Percentiles rank a stretch among this genome's conserved stretches.
These are phyloP conservation scores for Synergus itoensis DNA, from an alignment of 2,888 invertebrate genomes.

Conservation along the genomic window DNA sequence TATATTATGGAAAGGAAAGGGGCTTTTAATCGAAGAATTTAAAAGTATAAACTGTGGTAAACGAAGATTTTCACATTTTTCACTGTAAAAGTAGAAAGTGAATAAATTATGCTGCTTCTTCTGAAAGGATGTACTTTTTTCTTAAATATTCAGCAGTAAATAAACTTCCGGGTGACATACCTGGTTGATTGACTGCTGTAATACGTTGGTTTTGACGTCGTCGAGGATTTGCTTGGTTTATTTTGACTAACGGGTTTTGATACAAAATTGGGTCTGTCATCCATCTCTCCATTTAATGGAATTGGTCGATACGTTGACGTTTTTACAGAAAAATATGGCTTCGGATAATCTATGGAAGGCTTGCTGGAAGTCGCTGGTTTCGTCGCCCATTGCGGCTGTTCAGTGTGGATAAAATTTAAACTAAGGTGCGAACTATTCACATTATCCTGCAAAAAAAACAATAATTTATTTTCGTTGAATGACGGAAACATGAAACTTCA, in stretches of 20 bases:
- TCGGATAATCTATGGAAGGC: conserved; percentile 66
- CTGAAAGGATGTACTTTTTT: no score
- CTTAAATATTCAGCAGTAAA: not conserved
- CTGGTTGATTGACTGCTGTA: conserved; percentile 67
- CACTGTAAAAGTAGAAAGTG: not conserved
- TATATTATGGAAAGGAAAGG: no score
- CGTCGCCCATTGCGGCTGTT: conserved; percentile 72
- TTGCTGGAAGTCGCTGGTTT: conserved; percentile 65
- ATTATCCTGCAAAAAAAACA: conserved; percentile 60
- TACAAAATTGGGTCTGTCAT: conserved; percentile 68
- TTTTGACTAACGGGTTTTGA: conserved; percentile 63
- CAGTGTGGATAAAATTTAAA: conserved; percentile 69
- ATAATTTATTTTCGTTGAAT: not conserved
- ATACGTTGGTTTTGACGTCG: conserved; percentile 67
- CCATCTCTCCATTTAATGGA: conserved; percentile 57
- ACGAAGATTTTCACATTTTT: not conserved
- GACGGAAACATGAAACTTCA: not conserved
- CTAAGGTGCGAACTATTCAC: conserved; percentile 61
- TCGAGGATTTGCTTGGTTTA: conserved; percentile 64
- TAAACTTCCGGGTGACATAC: conserved; percentile 61
- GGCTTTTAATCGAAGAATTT: no score
- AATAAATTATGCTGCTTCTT: not conserved
- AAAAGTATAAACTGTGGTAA: not conserved
- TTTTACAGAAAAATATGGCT: conserved; percentile 70
- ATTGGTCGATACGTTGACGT: conserved; percentile 69